A percentile compares a stretch with the other conserved stretches of the same genome.
Evolutionary conservation across 1,140 invertebrate species (phyloP).

Genomic region (Heterodera schachtii): DNA sequence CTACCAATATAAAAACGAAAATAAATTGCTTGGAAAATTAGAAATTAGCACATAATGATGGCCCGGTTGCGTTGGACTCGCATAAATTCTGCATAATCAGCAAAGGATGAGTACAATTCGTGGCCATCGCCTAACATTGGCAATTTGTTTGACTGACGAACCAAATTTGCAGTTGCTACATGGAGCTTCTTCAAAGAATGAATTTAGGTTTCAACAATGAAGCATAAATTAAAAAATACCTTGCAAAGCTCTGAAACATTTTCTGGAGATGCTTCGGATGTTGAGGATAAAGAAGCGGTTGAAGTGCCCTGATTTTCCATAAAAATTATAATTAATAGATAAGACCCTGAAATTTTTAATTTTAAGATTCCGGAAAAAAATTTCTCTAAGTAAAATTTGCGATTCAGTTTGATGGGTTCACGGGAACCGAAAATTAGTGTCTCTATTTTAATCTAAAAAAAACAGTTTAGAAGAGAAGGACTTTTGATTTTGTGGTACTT

Average conservation of each 20-base stretch:
- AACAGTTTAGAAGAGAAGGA: too few species aligned
- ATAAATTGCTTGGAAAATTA: background rate
- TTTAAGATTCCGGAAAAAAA: too few species aligned
- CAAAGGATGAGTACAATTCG: constrained; percentile 39
- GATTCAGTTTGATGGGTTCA: too few species aligned
- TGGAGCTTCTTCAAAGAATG: constrained; percentile 37
- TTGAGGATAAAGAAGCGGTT: background rate
- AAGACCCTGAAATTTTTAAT: too few species aligned
- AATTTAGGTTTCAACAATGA: background rate
- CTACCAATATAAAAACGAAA: constrained; percentile 6
- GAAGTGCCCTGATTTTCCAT: background rate
- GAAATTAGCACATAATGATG: constrained; percentile 22
- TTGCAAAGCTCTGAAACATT: background rate
- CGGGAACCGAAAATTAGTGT: too few species aligned
- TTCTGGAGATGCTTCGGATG: background rate
- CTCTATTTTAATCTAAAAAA: too few species aligned
- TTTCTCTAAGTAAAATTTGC: too few species aligned
- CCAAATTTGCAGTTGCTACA: constrained; percentile 22
- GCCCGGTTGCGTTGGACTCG: constrained; percentile 16
- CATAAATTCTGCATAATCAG: constrained; percentile 38
- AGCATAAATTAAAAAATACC: background rate
- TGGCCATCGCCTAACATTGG: constrained; percentile 35
- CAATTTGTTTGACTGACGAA: constrained; percentile 33
- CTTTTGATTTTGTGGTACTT: too few species aligned
- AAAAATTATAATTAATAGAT: background rate